Conservation (phyloP, 2,797 vertebrate species). For the Calcarius lapponicus region DNA sequence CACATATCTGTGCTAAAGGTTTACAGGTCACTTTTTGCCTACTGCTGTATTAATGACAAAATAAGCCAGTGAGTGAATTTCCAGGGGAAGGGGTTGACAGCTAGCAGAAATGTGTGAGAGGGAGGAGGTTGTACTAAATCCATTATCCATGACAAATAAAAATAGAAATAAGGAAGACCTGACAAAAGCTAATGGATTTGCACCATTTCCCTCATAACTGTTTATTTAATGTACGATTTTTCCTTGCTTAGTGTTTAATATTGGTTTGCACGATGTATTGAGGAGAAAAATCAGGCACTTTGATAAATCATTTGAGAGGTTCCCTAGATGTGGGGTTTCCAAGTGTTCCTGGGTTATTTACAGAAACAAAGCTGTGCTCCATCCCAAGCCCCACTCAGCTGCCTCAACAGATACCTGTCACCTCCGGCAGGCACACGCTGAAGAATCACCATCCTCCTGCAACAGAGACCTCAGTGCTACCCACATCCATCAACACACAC, state of each 20-base stretch:
- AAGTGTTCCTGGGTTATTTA: background rate
- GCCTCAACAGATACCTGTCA: background rate
- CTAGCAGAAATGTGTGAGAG: background rate
- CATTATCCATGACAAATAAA: constrained; percentile 48
- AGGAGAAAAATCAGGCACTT: background rate
- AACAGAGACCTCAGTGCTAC: background rate
- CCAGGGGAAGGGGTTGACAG: constrained; percentile 38
- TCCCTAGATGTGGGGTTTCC: background rate
- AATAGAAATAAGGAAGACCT: background rate
- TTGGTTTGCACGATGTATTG: accelerated
- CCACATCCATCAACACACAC: background rate
- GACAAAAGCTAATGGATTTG: constrained; percentile 41
- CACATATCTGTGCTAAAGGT: background rate
- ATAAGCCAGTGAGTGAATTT: background rate
- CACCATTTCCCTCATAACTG: background rate
- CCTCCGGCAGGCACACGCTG: background rate
- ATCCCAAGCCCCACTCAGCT: background rate
- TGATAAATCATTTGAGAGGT: background rate
- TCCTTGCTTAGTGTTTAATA: background rate
- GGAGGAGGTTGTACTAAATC: constrained; percentile 1
- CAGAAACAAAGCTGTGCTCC: background rate
- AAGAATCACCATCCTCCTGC: background rate
- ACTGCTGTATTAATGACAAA: background rate
- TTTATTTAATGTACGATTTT: background rate
- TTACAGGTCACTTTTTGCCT: background rate